phyloP scores from a whole-genome alignment of 2,113 vertebrate species.

The Peucedramus taeniatus region DNA sequence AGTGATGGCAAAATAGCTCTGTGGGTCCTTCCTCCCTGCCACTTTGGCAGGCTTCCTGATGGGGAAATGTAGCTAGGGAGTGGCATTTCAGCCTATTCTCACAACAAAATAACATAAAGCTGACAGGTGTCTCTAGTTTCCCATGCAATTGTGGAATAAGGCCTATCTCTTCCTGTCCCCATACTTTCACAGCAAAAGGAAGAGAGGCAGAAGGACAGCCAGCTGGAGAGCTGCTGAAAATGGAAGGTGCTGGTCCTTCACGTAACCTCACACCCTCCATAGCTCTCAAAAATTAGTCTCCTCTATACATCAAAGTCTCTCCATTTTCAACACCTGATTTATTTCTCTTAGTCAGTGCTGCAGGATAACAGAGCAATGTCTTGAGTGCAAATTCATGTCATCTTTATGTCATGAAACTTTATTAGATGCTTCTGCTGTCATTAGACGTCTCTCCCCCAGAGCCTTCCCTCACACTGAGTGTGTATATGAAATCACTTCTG shows the following conservation, averaged over 20 bases:
- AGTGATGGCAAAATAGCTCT: not conserved
- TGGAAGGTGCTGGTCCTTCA: not conserved
- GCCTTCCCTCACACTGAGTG: not conserved
- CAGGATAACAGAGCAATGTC: not conserved
- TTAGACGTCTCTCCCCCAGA: not conserved
- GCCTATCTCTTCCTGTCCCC: not conserved
- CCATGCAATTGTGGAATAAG: not conserved
- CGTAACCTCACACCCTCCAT: fast-evolving
- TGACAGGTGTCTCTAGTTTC: not conserved
- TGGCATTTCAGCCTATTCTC: not conserved
- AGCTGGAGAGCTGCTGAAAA: not conserved
- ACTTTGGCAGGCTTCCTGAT: not conserved
- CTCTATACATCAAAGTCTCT: not conserved
- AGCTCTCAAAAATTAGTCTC: not conserved
- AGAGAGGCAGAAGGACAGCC: not conserved
- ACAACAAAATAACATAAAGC: not conserved
- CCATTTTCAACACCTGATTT: not conserved
- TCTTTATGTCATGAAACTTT: not conserved
- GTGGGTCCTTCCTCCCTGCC: not conserved
- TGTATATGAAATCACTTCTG: not conserved
- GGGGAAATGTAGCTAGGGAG: not conserved
- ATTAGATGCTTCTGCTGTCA: not conserved
- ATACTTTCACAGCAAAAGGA: not conserved
- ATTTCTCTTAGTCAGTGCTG: not conserved
- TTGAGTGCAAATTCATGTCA: not conserved